Evolutionary conservation across 1,140 invertebrate species (phyloP).

Genomic region (Melitaea cinxia): DNA sequence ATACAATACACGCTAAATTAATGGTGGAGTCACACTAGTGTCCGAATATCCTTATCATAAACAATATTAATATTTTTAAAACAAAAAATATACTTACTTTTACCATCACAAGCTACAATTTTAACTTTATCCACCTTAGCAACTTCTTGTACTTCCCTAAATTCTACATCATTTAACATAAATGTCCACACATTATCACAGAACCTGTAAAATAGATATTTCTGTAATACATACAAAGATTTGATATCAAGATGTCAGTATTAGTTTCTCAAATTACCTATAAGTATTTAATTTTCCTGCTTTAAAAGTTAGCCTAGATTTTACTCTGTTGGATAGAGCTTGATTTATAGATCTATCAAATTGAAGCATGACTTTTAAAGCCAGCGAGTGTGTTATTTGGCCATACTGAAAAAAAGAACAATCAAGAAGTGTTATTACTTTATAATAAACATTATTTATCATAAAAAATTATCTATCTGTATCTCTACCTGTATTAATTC

Average conservation of each 20-base stretch:
- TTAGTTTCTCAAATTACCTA: slow-evolving; percentile 76
- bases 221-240: not conserved
- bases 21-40: no score
- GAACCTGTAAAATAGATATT: slow-evolving; percentile 83
- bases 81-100: slow-evolving; percentile 84
- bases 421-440: not conserved
- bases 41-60: no score
- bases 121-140: slow-evolving; percentile 98
- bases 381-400: slow-evolving; percentile 96
- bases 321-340: slow-evolving; percentile 95
- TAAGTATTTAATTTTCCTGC: slow-evolving; percentile 99
- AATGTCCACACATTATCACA: slow-evolving; percentile 99
- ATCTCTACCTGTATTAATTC: slow-evolving; percentile 75
- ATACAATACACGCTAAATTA: no score
- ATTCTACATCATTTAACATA: slow-evolving; percentile 98
- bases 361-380: slow-evolving; percentile 95
- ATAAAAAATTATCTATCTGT: slow-evolving; percentile 26
- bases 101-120: slow-evolving; percentile 99
- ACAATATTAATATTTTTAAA: not conserved
- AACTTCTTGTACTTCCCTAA: slow-evolving; percentile 97
- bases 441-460: not conserved
- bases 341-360: slow-evolving; percentile 99
- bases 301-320: slow-evolving; percentile 96
- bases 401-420: slow-evolving; percentile 89
- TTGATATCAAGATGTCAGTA: not conserved